Conservation (phyloP, 53 echinoderm and acorn worm species). For the Actinopyga echinites region DNA sequence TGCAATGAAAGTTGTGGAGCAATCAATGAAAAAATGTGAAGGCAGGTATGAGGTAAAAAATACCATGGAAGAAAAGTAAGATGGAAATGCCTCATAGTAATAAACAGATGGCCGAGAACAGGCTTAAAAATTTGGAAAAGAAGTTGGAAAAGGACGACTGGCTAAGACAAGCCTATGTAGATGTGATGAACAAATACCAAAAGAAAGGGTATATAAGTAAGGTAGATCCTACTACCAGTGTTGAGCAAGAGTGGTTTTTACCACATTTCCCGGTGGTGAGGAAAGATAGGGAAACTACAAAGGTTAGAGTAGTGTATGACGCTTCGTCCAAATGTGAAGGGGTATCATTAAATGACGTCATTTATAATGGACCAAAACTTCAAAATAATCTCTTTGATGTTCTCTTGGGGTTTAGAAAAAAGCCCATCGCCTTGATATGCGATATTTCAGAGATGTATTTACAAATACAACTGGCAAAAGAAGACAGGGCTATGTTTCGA, state of each 20-base stretch:
- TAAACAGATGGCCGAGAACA: conserved; percentile 27
- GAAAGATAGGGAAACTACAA: conserved; percentile 25
- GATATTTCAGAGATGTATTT: conserved; percentile 47
- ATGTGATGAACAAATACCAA: conserved; percentile 26
- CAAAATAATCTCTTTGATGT: conserved; percentile 32
- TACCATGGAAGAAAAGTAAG: neutral
- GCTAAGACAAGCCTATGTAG: neutral
- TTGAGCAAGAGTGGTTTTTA: conserved; percentile 7
- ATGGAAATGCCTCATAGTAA: neutral
- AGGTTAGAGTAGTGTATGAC: conserved; percentile 21
- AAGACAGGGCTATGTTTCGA: conserved; percentile 34
- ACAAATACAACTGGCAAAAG: neutral
- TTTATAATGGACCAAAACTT: conserved; percentile 17
- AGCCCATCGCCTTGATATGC: conserved; percentile 6
- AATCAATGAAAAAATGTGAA: conserved; percentile 21
- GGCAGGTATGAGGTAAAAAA: conserved; percentile 48
- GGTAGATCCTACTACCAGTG: conserved; percentile 10
- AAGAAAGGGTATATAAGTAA: conserved; percentile 39
- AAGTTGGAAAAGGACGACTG: conserved; percentile 7
- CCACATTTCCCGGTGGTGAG: conserved; percentile 48
- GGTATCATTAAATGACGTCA: conserved; percentile 12
- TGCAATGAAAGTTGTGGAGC: conserved; percentile 15
- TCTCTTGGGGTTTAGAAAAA: conserved; percentile 25
- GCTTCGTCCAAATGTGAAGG: conserved; percentile 8
- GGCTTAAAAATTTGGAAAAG: conserved; percentile 34